Evolutionary conservation across 2,888 invertebrate genomes (phyloP), one percentile per base, ranked within the genome.

Genomic region (Erebia aethiops): DNA sequence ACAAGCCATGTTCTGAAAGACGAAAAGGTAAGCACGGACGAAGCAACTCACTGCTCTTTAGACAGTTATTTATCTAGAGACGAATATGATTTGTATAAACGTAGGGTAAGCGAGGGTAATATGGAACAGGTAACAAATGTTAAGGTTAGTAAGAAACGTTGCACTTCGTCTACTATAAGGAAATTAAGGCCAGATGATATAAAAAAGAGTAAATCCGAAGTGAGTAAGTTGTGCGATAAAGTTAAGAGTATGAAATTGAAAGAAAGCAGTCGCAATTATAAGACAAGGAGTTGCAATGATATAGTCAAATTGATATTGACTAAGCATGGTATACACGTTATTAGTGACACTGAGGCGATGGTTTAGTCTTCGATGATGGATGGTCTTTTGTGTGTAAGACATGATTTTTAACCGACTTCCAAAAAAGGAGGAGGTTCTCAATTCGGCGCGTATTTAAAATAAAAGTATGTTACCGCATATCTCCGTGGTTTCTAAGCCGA

Each of bases 291-390:
- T 77, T 94, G 94, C 77, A 93, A 94, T 63, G 95, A 95, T 78
- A 94, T 95, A 57, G 96, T 97, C 10, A 95, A 96, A 81, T 94
- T 96, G 88, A 96, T 96, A 80, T 92, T 97, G 77, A 96, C 96
- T 2, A 96, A 96, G 84, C 96, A 96, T 81, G 96, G 96, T 1
- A 96, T 97, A 77, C 95, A 96, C 86, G 96, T 97, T 66, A 96
- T 96, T 61, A 96, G 96, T 79, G 96, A 97, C 81, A 96, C 96
- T 16, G 97, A 97, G 83, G 96, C 96, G 74, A 95, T 95, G 64
- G 96, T 96, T 66, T 92, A 83, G 74, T 96, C n/a, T n/a, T n/a
- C n/a, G n/a, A n/a, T n/a, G n/a, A n/a, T n/a, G n/a, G n/a, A n/a
- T n/a, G n/a, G n/a, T n/a, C n/a, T 51, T 26, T 41, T 10, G 16